These are phyloP conservation scores for Oenanthe oenanthe DNA, from an alignment of 2,113 vertebrate genomes.

Conservation along the genomic window DNA sequence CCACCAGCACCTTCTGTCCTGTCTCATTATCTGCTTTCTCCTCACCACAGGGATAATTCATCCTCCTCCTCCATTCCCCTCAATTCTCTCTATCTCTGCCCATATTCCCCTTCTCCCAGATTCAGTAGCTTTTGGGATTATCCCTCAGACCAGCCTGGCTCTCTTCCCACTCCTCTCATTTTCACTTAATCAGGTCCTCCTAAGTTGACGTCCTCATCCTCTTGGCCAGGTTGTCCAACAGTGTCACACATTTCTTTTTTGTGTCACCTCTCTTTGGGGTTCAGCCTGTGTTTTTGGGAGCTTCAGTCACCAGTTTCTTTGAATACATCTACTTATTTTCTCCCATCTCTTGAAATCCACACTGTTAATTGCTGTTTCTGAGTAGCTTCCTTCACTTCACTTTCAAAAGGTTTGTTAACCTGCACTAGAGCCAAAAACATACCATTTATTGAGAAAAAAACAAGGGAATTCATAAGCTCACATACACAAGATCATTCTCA, in stretches of 20 bases:
- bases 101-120: not conserved
- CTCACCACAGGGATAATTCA: not conserved
- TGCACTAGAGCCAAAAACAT: not conserved
- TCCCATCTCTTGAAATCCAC: not conserved
- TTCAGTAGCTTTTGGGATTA: not conserved
- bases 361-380: not conserved
- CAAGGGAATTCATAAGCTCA: not conserved
- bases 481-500: not conserved
- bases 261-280: not conserved
- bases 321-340: not conserved
- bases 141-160: not conserved
- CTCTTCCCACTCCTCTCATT: not conserved
- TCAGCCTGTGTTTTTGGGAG: not conserved
- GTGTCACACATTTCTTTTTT: not conserved
- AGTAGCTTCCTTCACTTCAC: not conserved
- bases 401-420: not conserved
- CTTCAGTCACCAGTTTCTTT: not conserved
- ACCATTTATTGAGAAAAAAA: not conserved
- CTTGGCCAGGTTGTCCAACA: not conserved
- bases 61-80: not conserved
- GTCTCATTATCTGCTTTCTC: accelerated
- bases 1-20: not conserved
- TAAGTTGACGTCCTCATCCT: accelerated
- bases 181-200: not conserved
- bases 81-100: not conserved